Base-by-base conservation (phyloP, 2,797 vertebrate species). In the Myotis pilosus region DNA sequence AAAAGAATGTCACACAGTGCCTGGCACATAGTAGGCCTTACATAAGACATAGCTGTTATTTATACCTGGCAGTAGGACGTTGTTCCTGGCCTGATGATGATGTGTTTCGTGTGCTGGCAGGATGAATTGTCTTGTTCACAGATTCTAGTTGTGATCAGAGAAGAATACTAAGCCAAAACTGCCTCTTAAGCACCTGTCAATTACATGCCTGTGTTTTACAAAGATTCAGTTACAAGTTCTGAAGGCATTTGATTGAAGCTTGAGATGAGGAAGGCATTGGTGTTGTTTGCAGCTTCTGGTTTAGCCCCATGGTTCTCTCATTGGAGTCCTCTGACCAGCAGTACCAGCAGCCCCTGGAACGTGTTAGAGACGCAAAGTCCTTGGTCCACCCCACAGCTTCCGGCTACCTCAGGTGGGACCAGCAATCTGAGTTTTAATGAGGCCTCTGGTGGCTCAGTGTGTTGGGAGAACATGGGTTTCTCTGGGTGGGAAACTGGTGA, bases 381-480 rank as follows among this genome's bases (percentile, higher is more conserved):
- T 0, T 3, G 6, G 16, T 19, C 41, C 16, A 30, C 6, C 6
- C 11, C 8, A 23, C 36, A 6, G 10, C 15, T 17, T 5, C 8
- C 0, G 25, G 28, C 25, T 2, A 1, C 17, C 13, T 10, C 22
- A 4, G 30, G 8, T 10, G 44, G 62, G 23, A 22, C 38, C 36
- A 16, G 38, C 2, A 1, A 6, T 55, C 60, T 30, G 19, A 13
- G n/a, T n/a, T 30, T 38, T 22, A 16, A 28, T 3, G n/a, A 76
- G 33, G 20, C 12, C 25, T 16, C 19, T 2, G 13, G 23, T 19
- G 64, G 62, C 36, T 30, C n/a, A 13, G 10, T 2, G 23, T n/a
- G 16, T 23, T 1, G 8, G 30, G 72, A 1, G 16, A 47, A 33
- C 22, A 0, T 0, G 2, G 22, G n/a, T 23, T 33, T 60, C 44